phyloP scores from a whole-genome alignment of 2,113 vertebrate genomes.

The Microcebus murinus region DNA sequence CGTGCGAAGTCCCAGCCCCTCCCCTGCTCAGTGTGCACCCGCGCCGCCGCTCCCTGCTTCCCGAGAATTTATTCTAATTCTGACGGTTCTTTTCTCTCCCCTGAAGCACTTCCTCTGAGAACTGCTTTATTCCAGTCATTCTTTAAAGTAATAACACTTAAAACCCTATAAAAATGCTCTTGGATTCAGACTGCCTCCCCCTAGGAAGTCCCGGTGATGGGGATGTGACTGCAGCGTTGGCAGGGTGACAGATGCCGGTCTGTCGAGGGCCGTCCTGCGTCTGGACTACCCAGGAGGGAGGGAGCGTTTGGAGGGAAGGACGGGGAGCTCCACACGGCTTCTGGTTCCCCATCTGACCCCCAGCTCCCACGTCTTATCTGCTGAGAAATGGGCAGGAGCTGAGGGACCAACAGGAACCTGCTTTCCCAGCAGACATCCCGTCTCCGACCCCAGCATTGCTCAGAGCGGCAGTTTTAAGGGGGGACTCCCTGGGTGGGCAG shows the following conservation, averaged over 20 bases:
- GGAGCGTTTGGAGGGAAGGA: not conserved
- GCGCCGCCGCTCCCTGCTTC: not conserved
- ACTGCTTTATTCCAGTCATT: not conserved
- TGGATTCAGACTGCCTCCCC: not conserved
- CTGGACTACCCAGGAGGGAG: not conserved
- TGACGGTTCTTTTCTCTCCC: conserved; percentile 29
- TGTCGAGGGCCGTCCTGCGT: not conserved
- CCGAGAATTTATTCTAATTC: conserved; percentile 34
- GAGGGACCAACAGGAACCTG: conserved; percentile 48
- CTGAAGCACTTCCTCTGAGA: conserved; percentile 12
- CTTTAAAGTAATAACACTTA: conserved; percentile 33
- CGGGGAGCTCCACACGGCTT: not conserved
- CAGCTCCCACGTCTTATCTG: not conserved
- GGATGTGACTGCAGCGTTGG: not conserved
- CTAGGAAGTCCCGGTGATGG: not conserved
- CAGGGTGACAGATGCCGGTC: not conserved
- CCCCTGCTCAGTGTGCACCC: not conserved
- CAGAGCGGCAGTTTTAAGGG: conserved; percentile 56
- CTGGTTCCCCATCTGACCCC: not conserved
- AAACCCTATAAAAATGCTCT: conserved; percentile 8
- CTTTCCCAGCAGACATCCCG: conserved; percentile 29
- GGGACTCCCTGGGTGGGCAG: conserved; percentile 70
- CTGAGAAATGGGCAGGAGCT: not conserved
- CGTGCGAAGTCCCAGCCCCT: not conserved
- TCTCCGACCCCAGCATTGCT: conserved; percentile 54